phyloP scores from a whole-genome alignment of 2,797 vertebrate species.

The Tarsius wallacei region DNA sequence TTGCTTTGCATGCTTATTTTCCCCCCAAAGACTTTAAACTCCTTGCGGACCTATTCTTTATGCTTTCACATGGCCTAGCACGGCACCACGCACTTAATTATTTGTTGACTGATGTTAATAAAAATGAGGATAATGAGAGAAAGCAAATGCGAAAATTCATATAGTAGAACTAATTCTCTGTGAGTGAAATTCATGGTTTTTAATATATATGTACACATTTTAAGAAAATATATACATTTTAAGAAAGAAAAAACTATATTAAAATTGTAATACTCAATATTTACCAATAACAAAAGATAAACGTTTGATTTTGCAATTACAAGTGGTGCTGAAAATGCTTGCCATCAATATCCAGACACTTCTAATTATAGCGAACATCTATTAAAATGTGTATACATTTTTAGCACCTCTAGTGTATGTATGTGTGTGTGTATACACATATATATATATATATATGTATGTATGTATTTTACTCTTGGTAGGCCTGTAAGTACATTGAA shows the following conservation, averaged over 20 bases:
- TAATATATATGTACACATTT: not conserved
- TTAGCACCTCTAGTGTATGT: no score
- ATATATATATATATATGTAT: not conserved
- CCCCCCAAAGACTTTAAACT: not conserved
- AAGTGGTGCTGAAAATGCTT: no score
- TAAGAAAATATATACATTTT: no score
- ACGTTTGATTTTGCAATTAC: no score
- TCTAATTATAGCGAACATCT: no score
- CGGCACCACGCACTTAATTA: not conserved
- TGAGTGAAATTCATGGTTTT: not conserved
- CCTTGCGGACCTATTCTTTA: not conserved
- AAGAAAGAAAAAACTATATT: no score
- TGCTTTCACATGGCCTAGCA: not conserved
- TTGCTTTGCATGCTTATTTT: not conserved
- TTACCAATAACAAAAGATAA: no score
- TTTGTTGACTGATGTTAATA: not conserved
- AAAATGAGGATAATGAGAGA: not conserved
- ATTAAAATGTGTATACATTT: no score
- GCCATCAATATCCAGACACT: no score
- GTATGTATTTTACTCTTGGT: not conserved
- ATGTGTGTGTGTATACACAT: no score
- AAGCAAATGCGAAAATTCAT: not conserved
- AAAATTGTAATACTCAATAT: no score
- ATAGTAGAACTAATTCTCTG: not conserved
- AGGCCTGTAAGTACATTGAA: slow-evolving; percentile 16